Evolutionary conservation across 2,113 vertebrate species (phyloP), one percentile per base, ranked within the genome.

Genomic region (Seriola aureovittata): DNA sequence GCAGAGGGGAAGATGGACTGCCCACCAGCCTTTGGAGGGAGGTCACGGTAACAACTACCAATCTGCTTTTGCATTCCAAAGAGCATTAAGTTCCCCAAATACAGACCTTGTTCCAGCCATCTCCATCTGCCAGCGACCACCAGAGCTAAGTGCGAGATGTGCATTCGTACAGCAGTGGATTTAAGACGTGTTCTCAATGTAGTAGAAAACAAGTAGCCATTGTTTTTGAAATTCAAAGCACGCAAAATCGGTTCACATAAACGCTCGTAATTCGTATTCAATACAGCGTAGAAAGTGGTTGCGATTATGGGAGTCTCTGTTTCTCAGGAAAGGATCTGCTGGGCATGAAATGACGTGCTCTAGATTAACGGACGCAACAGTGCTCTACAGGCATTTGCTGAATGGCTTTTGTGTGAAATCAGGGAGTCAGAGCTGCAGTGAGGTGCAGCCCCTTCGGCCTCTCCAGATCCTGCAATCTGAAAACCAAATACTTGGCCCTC

Each of bases 21-120:
- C 71, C 71, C 68, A 9, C 59, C 79, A 46, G 72, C 72, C 60
- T 77, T 78, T 34, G 54, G n/a, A 73, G 75, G 84, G 44, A 74
- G 80, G 75, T 81, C 69, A 62, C 3, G 0, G 25, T 72, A 78
- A 80, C 38, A 76, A 42, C 38, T n/a, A 44, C 71, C 73, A 76
- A 59, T 72, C 46, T 76, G n/a, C 57, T 55, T 85, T 78, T 69
- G 66, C 88, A 90, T 89, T 92, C 89, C 81, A 86, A 38, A 60
- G 70, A 60, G 60, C 62, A 84, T 82, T 84, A 75, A 73, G 65
- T 73, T 73, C 78, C 73, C 71, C 42, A 80, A 75, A 80, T n/a
- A 74, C 50, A 79, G 55, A 60, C 8, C 64, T 40, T 58, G 34
- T 65, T 81, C 50, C 58, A 85, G 52, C 44, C 62, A 72, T 78